Evolutionary conservation across 1,140 invertebrate species (phyloP).

Genomic region (Plodia interpunctella): DNA sequence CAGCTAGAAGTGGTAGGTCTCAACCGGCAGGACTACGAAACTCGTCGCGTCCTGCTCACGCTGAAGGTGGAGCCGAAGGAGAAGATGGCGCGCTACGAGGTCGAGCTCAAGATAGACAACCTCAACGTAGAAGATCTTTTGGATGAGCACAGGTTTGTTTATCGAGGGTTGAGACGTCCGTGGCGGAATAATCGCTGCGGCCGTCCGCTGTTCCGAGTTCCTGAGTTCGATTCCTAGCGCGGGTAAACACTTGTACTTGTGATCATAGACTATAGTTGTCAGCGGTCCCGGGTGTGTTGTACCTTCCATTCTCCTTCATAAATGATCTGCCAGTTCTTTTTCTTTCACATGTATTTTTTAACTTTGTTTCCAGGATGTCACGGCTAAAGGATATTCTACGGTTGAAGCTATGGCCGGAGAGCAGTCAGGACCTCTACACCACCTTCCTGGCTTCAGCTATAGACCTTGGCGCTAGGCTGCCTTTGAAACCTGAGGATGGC

Average conservation of each 20-base stretch:
- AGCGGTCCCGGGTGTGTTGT: too few relatives aligned
- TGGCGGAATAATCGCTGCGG: too few relatives aligned
- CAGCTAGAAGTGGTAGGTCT: conserved; percentile 86
- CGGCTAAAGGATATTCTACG: conserved; percentile 86
- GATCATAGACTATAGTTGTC: too few relatives aligned
- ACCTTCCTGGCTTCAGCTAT: conserved; percentile 90
- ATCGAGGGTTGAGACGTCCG: too few relatives aligned
- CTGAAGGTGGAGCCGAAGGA: conserved; percentile 82
- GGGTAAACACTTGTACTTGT: too few relatives aligned
- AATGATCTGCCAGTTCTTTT: too few relatives aligned
- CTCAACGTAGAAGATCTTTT: conserved; percentile 91
- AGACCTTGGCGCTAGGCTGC: conserved; percentile 88
- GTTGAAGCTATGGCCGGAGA: conserved; percentile 80
- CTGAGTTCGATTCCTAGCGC: too few relatives aligned
- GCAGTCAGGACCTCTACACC: conserved; percentile 84
- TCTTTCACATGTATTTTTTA: too few relatives aligned
- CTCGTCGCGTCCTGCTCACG: conserved; percentile 79
- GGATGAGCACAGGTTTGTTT: conserved; percentile 72
- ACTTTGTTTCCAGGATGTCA: conserved; percentile 78
- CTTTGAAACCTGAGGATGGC: conserved; percentile 87
- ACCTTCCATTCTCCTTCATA: too few relatives aligned
- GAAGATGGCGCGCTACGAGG: conserved; percentile 82
- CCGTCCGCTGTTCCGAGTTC: too few relatives aligned
- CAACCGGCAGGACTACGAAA: conserved; percentile 87
- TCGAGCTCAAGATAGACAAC: conserved; percentile 93